Base-by-base conservation (phyloP, 2,113 vertebrate genomes). In the Tachuris rubrigastra region DNA sequence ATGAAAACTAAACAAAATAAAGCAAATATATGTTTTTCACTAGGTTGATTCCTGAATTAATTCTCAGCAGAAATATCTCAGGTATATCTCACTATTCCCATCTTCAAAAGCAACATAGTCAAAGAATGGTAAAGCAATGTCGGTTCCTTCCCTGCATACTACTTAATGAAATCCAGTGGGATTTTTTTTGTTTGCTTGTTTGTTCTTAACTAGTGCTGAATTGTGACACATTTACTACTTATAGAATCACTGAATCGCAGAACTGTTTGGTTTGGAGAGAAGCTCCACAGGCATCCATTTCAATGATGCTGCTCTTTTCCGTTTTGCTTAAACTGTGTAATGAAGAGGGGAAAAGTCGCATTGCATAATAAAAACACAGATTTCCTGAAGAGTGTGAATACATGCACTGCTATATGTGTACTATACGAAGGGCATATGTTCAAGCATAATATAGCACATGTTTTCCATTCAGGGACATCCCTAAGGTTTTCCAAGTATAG, bases 1-100 rank as follows among this genome's bases (percentile, higher is more conserved):
- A 66, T 73, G 35, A 67, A 92, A 91, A 37, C 12, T 63, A 62
- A 83, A 87, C 8, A 85, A 95, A 97, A 62, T 72, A 85, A 97
- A 96, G 49, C 14, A 93, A 41, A 78, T 41, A 39, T 20, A 47
- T 27, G 39, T 77, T 93, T 93, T 93, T 52, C 39, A 74, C 67
- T 66, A 68, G 46, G 37, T 87, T 93, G 85, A 78, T 91, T 95
- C 72, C 73, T 87, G 19, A 80, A 35, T 92, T 93, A 78, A 46
- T 69, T 95, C 52, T 55, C 27, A 87, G 37, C 22, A 93, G 69
- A 89, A 52, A 31, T 67, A n/a, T n/a, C 15, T 68, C 25, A 46
- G 53, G 6, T 25, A 52, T 89, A 10, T 69, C 46, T 52, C 49
- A 72, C 53, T 91, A 28, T 88, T 87, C 65, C 81, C 23, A 46